Conservation (phyloP, 2,888 invertebrate genomes). For the Drosophila aldrichi region DNA sequence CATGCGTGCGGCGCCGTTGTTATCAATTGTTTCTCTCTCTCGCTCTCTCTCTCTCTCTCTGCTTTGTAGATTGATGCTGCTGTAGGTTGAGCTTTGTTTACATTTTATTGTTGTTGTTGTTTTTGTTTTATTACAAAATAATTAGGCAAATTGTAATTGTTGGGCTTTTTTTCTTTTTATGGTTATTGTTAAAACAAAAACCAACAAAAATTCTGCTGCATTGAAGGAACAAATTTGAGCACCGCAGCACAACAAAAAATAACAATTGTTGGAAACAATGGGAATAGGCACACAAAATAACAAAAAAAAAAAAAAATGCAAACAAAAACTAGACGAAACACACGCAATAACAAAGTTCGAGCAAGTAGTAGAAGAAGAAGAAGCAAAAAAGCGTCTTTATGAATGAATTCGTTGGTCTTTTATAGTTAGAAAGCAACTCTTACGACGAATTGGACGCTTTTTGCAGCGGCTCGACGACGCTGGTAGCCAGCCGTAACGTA, state of each 20-base stretch:
- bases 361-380: neutral
- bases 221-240: conserved; percentile 2
- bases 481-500: conserved; percentile 10
- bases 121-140: conserved; percentile 28
- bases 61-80: neutral
- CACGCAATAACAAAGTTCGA: conserved; percentile 13
- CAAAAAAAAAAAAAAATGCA: neutral
- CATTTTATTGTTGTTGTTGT: conserved; percentile 1
- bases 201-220: conserved; percentile 6
- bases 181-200: conserved; percentile 5
- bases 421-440: conserved; percentile 13
- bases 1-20: conserved; percentile 27
- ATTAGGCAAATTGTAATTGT: conserved; percentile 46
- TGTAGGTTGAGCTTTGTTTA: conserved; percentile 9
- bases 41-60: neutral
- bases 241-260: conserved; percentile 9
- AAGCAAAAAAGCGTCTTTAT: conserved; percentile 6
- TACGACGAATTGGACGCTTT: conserved; percentile 23
- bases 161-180: neutral
- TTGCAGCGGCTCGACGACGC: conserved; percentile 13
- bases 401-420: conserved; percentile 11
- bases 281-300: neutral
- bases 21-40: conserved; percentile 8
- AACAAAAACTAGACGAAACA: neutral
- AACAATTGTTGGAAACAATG: conserved; percentile 1